Base-by-base conservation (phyloP, 1,140 invertebrate species). In the Melitaea cinxia region DNA sequence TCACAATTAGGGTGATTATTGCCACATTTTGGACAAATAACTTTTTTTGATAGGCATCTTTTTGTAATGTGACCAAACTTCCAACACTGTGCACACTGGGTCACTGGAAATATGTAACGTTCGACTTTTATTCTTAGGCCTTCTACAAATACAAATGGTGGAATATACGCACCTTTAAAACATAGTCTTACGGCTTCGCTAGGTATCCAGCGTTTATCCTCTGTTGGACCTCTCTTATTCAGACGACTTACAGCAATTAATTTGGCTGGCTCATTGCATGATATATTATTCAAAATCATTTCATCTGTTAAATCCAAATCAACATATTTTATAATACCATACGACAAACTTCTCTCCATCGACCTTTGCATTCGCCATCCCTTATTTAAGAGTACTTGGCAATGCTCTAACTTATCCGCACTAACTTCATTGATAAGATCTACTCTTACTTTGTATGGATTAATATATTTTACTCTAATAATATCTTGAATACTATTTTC, bases 361-460 rank as follows among this genome's bases (percentile, higher is more conserved):
- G 61, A 15, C 39, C 50, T 64, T 39, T 58, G 57, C 21, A 64
- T 42, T 19, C 62, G 39, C 65, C 65, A 72, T 12, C 65, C 70
- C 17, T 24, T 61, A 37, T 65, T 45, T 30, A 28, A 26, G 10
- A 71, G 52, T 2, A 28, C 12, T 37, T 62, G 15, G 59, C 64
- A 63, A 37, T 52, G 37, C 12, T 21, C 24, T 45, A 61, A 45
- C 2, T 28, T 1, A 1, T 53, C 53, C 24, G 53, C 30, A 24
- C 39, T 28, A 1, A 28, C 10, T 10, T 57, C 33, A 12, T 21
- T 26, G 3, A 49, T 42, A 39, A 62, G 52, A 24, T 35, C 17
- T 1, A 68, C 23, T 30, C 30, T n/a, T 19, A 68, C 12, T 59
- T 62, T 68, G 26, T 62, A 72, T 0, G 66, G 53, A 24, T 55